Evolutionary conservation across 2,113 vertebrate species (phyloP).

Genomic region (Stercorarius parasiticus): DNA sequence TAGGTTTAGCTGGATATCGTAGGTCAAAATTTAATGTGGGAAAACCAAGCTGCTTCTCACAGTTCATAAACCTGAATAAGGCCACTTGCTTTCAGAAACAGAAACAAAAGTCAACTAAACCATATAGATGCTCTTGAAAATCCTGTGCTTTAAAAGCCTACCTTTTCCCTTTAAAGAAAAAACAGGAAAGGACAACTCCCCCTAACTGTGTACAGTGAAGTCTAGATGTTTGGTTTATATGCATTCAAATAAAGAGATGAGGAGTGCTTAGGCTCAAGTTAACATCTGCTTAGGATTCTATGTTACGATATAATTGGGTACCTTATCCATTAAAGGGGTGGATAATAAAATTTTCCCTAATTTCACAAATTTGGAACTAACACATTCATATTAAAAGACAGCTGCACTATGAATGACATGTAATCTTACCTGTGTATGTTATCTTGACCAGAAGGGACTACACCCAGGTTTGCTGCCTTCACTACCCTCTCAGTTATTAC

Average conservation of each 20-base stretch:
- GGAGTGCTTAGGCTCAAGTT: background rate
- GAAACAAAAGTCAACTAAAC: background rate
- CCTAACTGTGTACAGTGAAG: background rate
- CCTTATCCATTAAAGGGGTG: background rate
- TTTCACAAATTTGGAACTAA: background rate
- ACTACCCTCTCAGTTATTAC: conserved; percentile 82
- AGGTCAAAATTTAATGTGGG: background rate
- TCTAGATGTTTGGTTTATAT: background rate
- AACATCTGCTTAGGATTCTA: background rate
- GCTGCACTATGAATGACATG: background rate
- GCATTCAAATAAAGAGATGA: background rate
- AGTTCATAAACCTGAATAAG: background rate
- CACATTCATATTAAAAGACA: background rate
- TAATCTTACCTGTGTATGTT: conserved; percentile 83
- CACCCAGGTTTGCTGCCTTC: conserved; percentile 86
- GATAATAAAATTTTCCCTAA: background rate
- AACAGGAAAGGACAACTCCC: background rate
- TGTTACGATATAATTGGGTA: background rate
- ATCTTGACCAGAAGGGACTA: conserved; percentile 83
- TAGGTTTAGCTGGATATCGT: background rate
- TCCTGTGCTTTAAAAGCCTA: background rate
- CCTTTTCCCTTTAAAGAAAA: background rate
- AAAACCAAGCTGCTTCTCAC: background rate
- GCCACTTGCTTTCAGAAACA: background rate
- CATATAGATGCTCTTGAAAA: background rate